Base-by-base conservation (phyloP, 2,888 invertebrate species). In the Lochmaea capreae region DNA sequence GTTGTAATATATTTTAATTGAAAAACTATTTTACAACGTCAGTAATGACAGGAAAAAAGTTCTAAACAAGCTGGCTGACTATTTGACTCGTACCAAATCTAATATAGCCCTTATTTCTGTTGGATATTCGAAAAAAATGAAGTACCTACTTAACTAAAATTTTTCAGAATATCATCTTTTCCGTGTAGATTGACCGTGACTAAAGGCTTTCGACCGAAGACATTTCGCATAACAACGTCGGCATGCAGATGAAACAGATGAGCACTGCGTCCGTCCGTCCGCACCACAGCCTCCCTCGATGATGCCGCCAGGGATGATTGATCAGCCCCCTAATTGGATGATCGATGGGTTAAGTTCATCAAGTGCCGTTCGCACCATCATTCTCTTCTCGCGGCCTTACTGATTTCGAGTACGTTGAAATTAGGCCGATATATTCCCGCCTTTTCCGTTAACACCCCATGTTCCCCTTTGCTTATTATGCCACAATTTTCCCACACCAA, bases 321-420 rank as follows among this genome's bases (percentile, higher is more conserved):
- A 93, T 93, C 92, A 89, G 85, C 83, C 83, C 82, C 87, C 90
- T 93, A 93, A 93, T 93, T 93, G 93, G 91, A 90, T 93, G 93
- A 93, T 93, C 90, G 93, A 93, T 93, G 92, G 89, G 88, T 86
- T 86, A 86, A 87, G 87, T 87, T 87, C 87, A 87, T 87, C 87
- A 87, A 87, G 85, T 84, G 83, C 83, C 81, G 80, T 81, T 78
- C 80, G 79, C 81, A 78, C 80, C 81, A 77, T 79, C 81, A 66
- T 62, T 76, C 81, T 79, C 82, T 81, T 80, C 79, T 77, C 81
- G 78, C 76, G 81, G 80, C 79, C 78, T 77, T 78, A 74, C 77
- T 73, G 77, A 77, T 77, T 80, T 77, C 76, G 67, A 76, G 74
- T 72, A 71, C 73, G 75, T 70, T 67, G 77, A 78, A 82, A 81